Evolutionary conservation across 2,797 vertebrate genomes (phyloP).

Genomic region (Apogon talboti): DNA sequence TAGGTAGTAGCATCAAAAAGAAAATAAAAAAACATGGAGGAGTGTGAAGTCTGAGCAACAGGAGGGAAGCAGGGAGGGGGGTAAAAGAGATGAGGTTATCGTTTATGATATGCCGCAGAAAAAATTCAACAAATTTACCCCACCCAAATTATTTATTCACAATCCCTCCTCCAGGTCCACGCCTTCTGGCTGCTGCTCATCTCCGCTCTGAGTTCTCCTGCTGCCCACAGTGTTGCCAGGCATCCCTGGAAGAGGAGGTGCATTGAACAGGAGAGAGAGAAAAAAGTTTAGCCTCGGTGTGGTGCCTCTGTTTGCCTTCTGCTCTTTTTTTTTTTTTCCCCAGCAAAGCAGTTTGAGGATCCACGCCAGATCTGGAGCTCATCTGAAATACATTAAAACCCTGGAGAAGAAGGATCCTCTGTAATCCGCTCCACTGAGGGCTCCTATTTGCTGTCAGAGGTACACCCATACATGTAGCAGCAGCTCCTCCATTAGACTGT

Average conservation of each 20-base stretch:
- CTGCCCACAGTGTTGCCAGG: slow-evolving; percentile 66
- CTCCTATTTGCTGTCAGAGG: slow-evolving; percentile 65
- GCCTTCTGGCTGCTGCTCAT: slow-evolving; percentile 67
- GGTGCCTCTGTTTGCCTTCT: slow-evolving; percentile 44
- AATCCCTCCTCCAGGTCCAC: slow-evolving; percentile 58
- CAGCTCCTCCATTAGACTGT: slow-evolving; percentile 57
- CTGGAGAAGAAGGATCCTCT: slow-evolving; percentile 70
- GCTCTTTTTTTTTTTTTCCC: slow-evolving; percentile 12
- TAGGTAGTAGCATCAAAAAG: neutral
- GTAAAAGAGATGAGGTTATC: neutral
- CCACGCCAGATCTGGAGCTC: slow-evolving; percentile 66
- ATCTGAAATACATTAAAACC: slow-evolving; percentile 78
- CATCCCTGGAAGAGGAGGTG: slow-evolving; percentile 75
- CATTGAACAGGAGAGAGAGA: slow-evolving; percentile 47
- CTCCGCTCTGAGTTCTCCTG: slow-evolving; percentile 49
- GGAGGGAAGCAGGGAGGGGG: neutral
- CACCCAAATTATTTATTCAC: slow-evolving; percentile 73
- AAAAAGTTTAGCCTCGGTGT: slow-evolving; percentile 34
- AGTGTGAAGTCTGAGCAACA: neutral
- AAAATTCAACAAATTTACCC: slow-evolving; percentile 35
- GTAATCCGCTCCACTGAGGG: slow-evolving; percentile 51
- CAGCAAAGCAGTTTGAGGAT: slow-evolving; percentile 50
- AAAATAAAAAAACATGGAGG: neutral
- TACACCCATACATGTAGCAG: slow-evolving; percentile 73
- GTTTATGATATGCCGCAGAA: slow-evolving; percentile 25